phyloP scores from a whole-genome alignment of 2,888 invertebrate genomes.

The Sarcophaga caerulescens region DNA sequence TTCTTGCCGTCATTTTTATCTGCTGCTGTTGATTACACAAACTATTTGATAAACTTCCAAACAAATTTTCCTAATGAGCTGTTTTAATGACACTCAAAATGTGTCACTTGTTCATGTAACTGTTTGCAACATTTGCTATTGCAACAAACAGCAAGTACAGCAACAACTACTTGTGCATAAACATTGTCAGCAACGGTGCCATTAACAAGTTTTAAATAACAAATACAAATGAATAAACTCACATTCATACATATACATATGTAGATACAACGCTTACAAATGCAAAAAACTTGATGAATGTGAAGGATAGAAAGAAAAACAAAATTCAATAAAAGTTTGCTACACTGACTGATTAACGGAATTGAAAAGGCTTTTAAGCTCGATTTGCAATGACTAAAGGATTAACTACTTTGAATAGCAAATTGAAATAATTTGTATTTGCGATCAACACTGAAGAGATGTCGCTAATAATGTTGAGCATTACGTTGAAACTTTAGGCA shows the following conservation, averaged over 20 bases:
- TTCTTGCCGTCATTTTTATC: constrained; percentile 23
- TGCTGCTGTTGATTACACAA: constrained; percentile 51
- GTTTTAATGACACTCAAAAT: constrained; percentile 66
- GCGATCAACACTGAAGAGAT: too few species aligned
- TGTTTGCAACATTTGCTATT: constrained; percentile 53
- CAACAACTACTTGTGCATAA: constrained; percentile 19
- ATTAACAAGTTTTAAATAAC: neutral
- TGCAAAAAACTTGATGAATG: too few species aligned
- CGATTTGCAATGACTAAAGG: too few species aligned
- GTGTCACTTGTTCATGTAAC: constrained; percentile 64
- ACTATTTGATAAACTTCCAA: constrained; percentile 67
- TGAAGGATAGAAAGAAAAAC: too few species aligned
- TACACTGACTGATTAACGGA: too few species aligned
- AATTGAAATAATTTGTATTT: too few species aligned
- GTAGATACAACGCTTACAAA: neutral
- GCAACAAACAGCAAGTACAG: constrained; percentile 27
- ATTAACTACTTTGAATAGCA: too few species aligned
- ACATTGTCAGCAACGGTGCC: neutral
- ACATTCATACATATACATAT: neutral
- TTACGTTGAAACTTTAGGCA: too few species aligned
- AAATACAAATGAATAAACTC: neutral
- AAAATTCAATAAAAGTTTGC: too few species aligned
- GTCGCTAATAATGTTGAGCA: too few species aligned
- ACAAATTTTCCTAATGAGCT: constrained; percentile 68
- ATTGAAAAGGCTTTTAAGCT: too few species aligned